Evolutionary conservation across 2,113 vertebrate species (phyloP).

Genomic region (Rhabdornis inornatus): DNA sequence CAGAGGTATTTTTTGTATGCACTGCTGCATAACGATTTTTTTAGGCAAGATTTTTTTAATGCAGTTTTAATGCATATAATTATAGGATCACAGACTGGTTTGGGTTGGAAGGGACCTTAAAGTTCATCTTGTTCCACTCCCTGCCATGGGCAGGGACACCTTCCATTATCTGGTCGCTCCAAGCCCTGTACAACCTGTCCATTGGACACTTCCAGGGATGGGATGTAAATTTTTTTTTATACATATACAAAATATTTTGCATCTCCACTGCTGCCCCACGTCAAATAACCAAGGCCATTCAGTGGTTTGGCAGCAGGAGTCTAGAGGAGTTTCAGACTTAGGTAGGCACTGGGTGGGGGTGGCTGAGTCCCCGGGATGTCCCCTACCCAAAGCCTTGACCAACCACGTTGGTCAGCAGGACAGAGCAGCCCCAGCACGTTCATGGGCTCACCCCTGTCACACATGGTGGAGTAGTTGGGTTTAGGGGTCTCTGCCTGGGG

Average conservation of each 20-base stretch:
- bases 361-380: background rate
- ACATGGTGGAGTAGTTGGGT: fast-evolving
- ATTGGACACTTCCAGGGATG: background rate
- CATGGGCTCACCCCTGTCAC: fast-evolving
- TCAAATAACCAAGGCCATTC: background rate
- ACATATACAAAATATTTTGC: background rate
- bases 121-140: background rate
- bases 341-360: fast-evolving
- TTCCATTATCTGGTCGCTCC: background rate
- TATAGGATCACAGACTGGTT: background rate
- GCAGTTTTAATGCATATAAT: background rate
- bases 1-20: background rate
- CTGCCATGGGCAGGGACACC: background rate
- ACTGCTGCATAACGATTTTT: background rate
- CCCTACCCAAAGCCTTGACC: background rate
- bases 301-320: background rate
- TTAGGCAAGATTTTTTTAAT: background rate
- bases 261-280: background rate
- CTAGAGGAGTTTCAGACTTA: background rate
- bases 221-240: background rate
- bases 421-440: fast-evolving
- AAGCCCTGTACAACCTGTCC: background rate
- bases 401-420: fast-evolving
- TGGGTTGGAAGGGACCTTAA: background rate
- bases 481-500: background rate